Evolutionary conservation across 2,113 vertebrate genomes (phyloP).

Genomic region (Diglossa brunneiventris): DNA sequence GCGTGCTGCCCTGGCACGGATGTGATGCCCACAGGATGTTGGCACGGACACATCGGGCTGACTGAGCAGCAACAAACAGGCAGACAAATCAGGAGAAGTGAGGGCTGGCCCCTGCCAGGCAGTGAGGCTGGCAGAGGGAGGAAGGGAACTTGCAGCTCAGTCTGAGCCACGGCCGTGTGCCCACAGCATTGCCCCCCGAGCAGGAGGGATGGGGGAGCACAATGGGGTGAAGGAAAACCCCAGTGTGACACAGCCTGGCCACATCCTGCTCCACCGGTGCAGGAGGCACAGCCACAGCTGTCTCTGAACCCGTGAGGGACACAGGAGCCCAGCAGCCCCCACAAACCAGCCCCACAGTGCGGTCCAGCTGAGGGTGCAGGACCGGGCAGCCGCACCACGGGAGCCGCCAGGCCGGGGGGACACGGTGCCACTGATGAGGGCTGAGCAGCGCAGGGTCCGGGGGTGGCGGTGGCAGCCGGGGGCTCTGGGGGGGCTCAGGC

Average conservation of each 20-base stretch:
- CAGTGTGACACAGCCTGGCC: background rate
- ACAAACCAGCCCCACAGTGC: background rate
- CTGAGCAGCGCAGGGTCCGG: background rate
- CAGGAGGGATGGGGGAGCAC: fast-evolving
- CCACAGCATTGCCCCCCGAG: background rate
- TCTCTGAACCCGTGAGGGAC: background rate
- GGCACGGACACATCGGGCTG: background rate
- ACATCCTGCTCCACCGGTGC: fast-evolving
- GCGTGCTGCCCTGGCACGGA: background rate
- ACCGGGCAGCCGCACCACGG: fast-evolving
- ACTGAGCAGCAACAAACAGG: background rate
- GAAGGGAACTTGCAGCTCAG: background rate
- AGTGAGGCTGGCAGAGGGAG: background rate
- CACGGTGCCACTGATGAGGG: background rate
- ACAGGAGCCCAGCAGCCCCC: background rate
- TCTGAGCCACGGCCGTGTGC: fast-evolving
- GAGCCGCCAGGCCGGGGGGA: background rate
- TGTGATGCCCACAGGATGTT: background rate
- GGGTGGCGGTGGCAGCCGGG: fast-evolving
- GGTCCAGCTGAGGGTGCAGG: background rate
- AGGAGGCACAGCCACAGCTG: background rate
- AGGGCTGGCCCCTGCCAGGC: background rate
- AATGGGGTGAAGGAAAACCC: background rate
- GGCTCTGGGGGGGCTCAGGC: background rate
- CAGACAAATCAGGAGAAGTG: background rate